These are phyloP conservation scores for Danio jaintianensis DNA, from an alignment of 2,797 vertebrate species.

Conservation along the genomic window DNA sequence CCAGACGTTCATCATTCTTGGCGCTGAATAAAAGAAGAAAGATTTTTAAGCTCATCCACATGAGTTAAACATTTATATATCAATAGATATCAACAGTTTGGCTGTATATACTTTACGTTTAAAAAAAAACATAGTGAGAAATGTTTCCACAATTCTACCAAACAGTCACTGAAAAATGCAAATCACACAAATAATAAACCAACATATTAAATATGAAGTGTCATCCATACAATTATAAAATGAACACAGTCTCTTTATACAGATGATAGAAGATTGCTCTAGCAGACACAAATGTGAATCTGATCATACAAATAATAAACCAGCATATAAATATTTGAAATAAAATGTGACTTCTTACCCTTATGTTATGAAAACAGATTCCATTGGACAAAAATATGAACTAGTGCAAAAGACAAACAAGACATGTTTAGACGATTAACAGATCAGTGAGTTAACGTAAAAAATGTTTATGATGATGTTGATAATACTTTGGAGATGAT, in stretches of 20 bases:
- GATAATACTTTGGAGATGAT: not conserved
- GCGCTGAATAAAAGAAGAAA: constrained; percentile 1
- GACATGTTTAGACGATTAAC: constrained; percentile 1
- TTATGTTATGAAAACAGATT: not conserved
- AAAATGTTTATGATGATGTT: not conserved
- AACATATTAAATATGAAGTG: too few species aligned
- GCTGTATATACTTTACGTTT: not conserved
- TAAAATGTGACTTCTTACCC: not conserved
- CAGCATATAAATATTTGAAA: not conserved
- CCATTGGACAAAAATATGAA: not conserved
- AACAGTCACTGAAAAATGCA: too few species aligned
- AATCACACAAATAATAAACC: too few species aligned
- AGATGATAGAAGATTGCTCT: too few species aligned
- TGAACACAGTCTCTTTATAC: too few species aligned
- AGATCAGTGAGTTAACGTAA: not conserved
- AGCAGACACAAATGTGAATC: not conserved
- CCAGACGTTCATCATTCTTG: constrained; percentile 32
- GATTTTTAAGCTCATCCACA: not conserved
- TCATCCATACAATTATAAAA: too few species aligned
- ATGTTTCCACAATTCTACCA: not conserved
- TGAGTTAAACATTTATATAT: too few species aligned
- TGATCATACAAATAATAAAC: not conserved
- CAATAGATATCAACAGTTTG: too few species aligned
- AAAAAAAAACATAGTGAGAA: not conserved
- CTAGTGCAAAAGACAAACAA: not conserved